Base-by-base conservation (phyloP, 1,140 invertebrate species). In the Aphidius ervi region DNA sequence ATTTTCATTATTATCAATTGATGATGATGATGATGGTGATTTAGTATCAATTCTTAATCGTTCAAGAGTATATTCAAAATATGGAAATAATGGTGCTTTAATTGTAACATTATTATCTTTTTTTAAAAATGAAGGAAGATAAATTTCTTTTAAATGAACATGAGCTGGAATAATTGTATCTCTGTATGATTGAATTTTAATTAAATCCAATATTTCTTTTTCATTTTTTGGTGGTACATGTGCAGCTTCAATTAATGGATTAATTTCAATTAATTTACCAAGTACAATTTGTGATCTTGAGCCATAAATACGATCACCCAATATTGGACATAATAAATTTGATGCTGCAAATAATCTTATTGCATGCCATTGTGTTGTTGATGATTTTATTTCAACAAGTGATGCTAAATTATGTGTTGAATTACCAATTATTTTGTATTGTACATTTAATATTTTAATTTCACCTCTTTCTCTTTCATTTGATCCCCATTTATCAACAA, bases 251-350 rank as follows among this genome's bases (percentile, higher is more conserved):
- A 74, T 64, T 57, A 74, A 74, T 5, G 76, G 74, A 58, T 72
- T 68, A 6, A 79, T 66, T 53, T 67, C 68, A 7, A 78, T 9
- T 59, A 69, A 73, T 41, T 72, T 67, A 39, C 75, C 72, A 56
- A 72, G 65, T 0, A 81, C 49, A 10, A 74, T 68, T 45, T 75
- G 71, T 41, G 80, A 70, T 23, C 75, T 66, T 9, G 73, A 71
- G 6, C 73, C 74, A 55, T 74, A 76, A 39, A 75, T 47, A 53
- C 79, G 75, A 58, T 82, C 81, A 5, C 81, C 81, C 6, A 82
- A 62, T 63, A 82, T 63, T 31, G 81, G 80, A 47, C 69, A 67
- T n/a, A 72, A 63, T 5, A 81, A 53, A 43, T 70, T 64, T 9
- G 72, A 68, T 0, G 79, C 59, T n/a, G 76, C 70, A 46, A 77